A percentile compares a stretch with the other conserved stretches of the same genome.
phyloP scores from a whole-genome alignment of 2,797 vertebrate genomes.

The Monodelphis domestica region DNA sequence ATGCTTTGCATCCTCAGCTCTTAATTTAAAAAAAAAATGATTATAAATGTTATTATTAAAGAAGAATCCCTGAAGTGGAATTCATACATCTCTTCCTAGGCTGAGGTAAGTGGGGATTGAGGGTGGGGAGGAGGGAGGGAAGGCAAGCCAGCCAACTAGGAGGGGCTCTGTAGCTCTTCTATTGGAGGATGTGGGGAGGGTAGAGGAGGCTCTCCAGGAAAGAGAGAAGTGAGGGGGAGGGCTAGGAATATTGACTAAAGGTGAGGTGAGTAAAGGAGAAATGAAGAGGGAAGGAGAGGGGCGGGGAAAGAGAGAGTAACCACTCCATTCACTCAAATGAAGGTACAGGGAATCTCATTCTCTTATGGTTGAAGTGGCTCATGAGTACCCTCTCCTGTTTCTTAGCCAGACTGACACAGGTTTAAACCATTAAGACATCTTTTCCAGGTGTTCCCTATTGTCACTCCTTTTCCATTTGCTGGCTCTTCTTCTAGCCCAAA shows the following conservation, averaged over 20 bases:
- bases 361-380: background rate
- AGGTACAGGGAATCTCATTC: background rate
- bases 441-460: rapidly evolving
- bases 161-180: background rate
- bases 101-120: conserved; percentile 52
- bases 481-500: background rate
- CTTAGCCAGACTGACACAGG: background rate
- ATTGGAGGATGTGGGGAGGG: background rate
- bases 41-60: conserved; percentile 81
- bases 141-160: background rate
- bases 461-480: background rate
- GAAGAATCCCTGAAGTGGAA: conserved; percentile 76
- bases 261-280: background rate
- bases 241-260: background rate
- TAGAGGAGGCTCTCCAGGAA: background rate
- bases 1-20: conserved; percentile 78
- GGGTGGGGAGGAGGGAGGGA: background rate
- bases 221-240: background rate
- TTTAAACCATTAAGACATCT: background rate
- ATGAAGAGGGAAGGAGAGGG: too few species aligned
- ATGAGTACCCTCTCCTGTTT: background rate
- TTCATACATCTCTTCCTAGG: conserved; percentile 67
- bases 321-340: background rate
- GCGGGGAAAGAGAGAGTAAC: background rate
- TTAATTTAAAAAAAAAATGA: conserved; percentile 80